Conservation (phyloP, 1,140 invertebrate species). For the Manduca sexta region DNA sequence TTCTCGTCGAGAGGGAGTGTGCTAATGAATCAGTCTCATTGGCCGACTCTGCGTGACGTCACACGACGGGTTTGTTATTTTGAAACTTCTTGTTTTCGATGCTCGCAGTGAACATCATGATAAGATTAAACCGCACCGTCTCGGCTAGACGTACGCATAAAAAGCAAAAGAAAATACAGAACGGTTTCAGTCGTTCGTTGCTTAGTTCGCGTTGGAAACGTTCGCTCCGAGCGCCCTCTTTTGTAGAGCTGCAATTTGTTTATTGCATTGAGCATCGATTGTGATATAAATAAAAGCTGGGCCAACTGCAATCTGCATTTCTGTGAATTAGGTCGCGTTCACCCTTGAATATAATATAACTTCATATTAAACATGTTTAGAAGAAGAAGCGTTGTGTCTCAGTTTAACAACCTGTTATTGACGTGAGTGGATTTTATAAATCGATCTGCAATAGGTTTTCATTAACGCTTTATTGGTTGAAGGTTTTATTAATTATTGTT, state of each 20-base stretch:
- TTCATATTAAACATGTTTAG: constrained; percentile 35
- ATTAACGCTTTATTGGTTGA: too few relatives aligned
- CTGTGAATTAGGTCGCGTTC: background rate
- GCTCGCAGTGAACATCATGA: constrained; percentile 39
- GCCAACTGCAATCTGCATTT: constrained; percentile 7
- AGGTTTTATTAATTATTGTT: too few relatives aligned
- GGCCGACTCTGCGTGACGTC: constrained; percentile 41
- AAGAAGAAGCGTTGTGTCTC: constrained; percentile 46
- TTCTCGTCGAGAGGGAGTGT: constrained; percentile 50
- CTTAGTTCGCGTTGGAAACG: constrained; percentile 1
- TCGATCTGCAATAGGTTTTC: too few relatives aligned
- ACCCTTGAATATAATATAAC: constrained; percentile 5
- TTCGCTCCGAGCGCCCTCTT: constrained; percentile 12
- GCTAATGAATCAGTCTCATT: constrained; percentile 32
- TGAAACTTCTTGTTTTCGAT: constrained; percentile 29
- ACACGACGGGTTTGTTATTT: constrained; percentile 35
- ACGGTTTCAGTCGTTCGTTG: constrained; percentile 30
- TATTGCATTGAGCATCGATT: background rate
- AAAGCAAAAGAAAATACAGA: constrained; percentile 21
- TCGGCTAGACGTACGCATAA: constrained; percentile 30
- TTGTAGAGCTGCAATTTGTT: background rate
- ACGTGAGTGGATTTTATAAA: constrained; percentile 34
- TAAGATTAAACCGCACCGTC: constrained; percentile 31
- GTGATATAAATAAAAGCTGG: constrained; percentile 17
- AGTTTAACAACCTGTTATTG: constrained; percentile 36